Evolutionary conservation across 2,113 vertebrate species (phyloP), one percentile per base, ranked within the genome.

Genomic region (Xenopus laevis): DNA sequence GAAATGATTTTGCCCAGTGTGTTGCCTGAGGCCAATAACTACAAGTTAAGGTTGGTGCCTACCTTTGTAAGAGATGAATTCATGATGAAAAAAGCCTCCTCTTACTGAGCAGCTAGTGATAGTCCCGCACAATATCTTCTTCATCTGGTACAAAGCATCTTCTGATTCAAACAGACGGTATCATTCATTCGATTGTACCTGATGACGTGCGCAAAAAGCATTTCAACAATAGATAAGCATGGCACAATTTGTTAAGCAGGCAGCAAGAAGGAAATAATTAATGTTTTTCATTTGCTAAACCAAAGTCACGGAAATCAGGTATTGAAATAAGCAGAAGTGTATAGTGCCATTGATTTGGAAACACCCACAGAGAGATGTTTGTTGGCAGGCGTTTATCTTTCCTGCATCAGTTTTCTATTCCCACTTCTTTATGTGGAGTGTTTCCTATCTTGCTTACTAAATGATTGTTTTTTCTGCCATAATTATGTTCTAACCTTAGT

Each of bases 151-250:
- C 45, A 10, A 2, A 0, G 18, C 57, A 11, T 46, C 64, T 27
- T 74, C 71, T 72, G 30, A 71, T 17, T 61, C 72, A 70, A n/a
- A 13, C 17, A 74, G 64, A 6, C 58, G 33, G 68, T 33, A 73
- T 46, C 58, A 21, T 63, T 30, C 60, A 69, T 64, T 81, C 66
- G 78, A 81, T 58, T 45, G 61, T 73, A 71, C 68, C 78, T 65
- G 15, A 74, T 86, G 83, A 86, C 52, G 78, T 81, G 78, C 74
- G 73, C 73, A 79, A 74, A 82, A 80, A 85, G 79, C 81, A 81
- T 65, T 65, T 13, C 78, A 69, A 63, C 68, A 66, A 80, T 78
- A 80, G 82, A 86, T 78, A 87, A 89, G 45, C 71, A 74, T 21
- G 80, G 79, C 82, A 82, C 82, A 84, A 79, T 83, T 84, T 81